Evolutionary conservation across 92 coral and sea anemone genomes (phyloP).

Genomic region (Meandrina meandrites): DNA sequence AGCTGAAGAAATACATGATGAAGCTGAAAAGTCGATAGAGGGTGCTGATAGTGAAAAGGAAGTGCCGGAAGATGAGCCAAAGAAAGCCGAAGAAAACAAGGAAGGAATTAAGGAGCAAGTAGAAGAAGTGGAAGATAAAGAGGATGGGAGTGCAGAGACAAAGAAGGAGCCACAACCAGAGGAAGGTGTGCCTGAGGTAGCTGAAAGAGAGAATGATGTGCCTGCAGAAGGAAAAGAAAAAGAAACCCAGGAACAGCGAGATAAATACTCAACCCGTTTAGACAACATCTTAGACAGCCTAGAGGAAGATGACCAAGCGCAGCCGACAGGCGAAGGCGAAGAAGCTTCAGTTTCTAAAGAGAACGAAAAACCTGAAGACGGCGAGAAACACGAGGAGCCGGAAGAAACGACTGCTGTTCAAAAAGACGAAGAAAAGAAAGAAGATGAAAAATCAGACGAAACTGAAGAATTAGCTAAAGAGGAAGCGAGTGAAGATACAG

Average conservation of each 20-base stretch:
- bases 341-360: conserved; percentile 7
- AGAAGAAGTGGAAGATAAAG: conserved; percentile 7
- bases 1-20: conserved; percentile 16
- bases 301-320: conserved; percentile 63
- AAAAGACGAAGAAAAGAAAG: conserved; percentile 38
- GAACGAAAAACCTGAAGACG: conserved; percentile 21
- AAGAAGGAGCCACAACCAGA: conserved; percentile 12
- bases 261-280: conserved; percentile 88
- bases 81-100: conserved; percentile 5
- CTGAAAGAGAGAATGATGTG: conserved; percentile 16
- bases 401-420: conserved; percentile 20
- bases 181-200: conserved; percentile 20
- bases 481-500: conserved; percentile 25
- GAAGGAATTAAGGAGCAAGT: conserved; percentile 2
- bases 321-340: background rate
- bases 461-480: conserved; percentile 9
- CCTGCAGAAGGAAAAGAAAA: conserved; percentile 18
- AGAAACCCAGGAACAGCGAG: conserved; percentile 34
- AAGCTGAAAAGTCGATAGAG: background rate
- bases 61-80: background rate
- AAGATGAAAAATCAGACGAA: conserved; percentile 39
- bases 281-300: conserved; percentile 79
- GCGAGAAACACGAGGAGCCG: background rate
- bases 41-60: background rate
- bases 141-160: conserved; percentile 13